Evolutionary conservation across 2,113 vertebrate species (phyloP), one percentile per base, ranked within the genome.

Genomic region (Callorhinus ursinus): DNA sequence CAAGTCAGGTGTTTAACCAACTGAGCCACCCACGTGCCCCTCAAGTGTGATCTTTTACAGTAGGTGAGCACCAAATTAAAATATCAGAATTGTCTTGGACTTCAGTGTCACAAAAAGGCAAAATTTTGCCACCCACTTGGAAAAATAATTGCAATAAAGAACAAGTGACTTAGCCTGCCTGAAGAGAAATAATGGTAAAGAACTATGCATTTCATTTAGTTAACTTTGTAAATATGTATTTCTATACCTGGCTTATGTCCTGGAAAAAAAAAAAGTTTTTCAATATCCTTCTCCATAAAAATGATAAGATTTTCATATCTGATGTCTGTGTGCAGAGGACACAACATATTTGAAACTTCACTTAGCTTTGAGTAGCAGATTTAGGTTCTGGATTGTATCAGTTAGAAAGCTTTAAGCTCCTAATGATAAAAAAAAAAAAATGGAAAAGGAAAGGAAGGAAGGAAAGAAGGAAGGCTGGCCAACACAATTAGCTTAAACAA

Each of bases 111-210:
- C 36, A 93, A 88, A 49, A 5, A 74, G 15, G 18, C 28, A 86
- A 94, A 84, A 92, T 39, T 63, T 59, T 61, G 71, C 18, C 42
- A 92, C 0, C 9, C 31, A 39, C 69, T 69, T 88, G 81, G 19
- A 85, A 86, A 97, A 95, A 51, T 14, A 55, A 90, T 49, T 28
- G 57, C 18, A 36, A 63, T 77, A 63, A 55, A 87, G 46, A 93
- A 85, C 28, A 90, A 65, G 11, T 77, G 31, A 39, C 42, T 92
- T 72, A 18, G 74, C 31, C 61, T 92, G 39, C 22, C 24, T 53
- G n/a, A 71, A 84, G 21, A 76, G 67, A 63, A 33, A 65, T 71
- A 21, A 84, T 42, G n/a, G n/a, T 33, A 74, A 89, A 97, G 5
- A 85, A 59, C 67, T 80, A 59, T 81, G 21, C 14, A 77, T 90